Evolutionary conservation across 2,113 vertebrate genomes (phyloP), one percentile per base, ranked within the genome.

Genomic region (Cyprinodon variegatus): DNA sequence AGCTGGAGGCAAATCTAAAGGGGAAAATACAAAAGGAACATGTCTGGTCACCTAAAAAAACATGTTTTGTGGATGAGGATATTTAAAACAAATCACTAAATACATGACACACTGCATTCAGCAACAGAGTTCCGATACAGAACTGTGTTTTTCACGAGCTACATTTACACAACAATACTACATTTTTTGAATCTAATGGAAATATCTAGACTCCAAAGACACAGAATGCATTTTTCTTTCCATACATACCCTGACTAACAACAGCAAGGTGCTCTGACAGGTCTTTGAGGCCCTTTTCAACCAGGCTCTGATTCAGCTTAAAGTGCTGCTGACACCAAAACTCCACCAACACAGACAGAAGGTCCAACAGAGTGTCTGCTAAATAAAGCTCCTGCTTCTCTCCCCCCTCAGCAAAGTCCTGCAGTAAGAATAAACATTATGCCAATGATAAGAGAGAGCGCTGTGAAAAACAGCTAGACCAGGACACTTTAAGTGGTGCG

Each of bases 321-420:
- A 95, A 92, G 85, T 96, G 92, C 79, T 96, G 93, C 79, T 96
- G 82, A 86, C 96, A 95, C 96, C 97, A 99, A 85, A 94, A 97
- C 79, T 98, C 97, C 86, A 97, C 93, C 78, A 95, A 83, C 38
- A 95, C 94, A 81, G 95, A 95, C 86, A 99, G 93, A 84, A 97
- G 92, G 77, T 94, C 93, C 92, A 94, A 93, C 83, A 99, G 41
- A 0, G 76, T 91, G 83, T 94, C 87, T n/a, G 94, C 75, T 73
- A 91, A 64, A 78, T 69, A 59, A 73, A 89, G 59, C 41, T 37
- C 76, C 75, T 87, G 82, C 60, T 74, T 79, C 61, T 86, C 73
- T 4, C 71, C 64, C 3, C 38, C 70, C 62, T 82, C 63, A 29
- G 61, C 2, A 1, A 61, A 61, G 17, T 83, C 87, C 92, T 91